These are phyloP conservation scores for Plusia festucae DNA, from an alignment of 2,888 invertebrate genomes.

Conservation along the genomic window DNA sequence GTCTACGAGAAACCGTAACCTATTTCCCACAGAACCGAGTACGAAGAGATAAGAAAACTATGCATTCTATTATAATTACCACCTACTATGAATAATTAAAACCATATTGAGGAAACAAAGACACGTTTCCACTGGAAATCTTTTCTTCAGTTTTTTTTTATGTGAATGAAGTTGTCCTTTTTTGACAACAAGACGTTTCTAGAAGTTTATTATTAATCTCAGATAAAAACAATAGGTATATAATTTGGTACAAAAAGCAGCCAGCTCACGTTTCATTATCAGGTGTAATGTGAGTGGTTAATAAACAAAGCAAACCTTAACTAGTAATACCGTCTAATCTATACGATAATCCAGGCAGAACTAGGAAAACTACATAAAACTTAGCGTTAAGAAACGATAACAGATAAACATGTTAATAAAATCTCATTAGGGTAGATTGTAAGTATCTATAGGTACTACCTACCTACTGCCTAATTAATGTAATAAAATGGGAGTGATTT, in stretches of 20 bases:
- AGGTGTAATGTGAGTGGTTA: neutral
- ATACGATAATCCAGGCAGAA: neutral
- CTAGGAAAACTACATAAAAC: neutral
- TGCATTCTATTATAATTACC: slow-evolving; percentile 32
- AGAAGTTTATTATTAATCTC: too few relatives aligned
- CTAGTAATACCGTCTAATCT: neutral
- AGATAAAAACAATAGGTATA: too few relatives aligned
- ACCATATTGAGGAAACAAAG: slow-evolving; percentile 1
- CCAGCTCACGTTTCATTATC: too few relatives aligned
- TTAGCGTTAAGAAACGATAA: neutral
- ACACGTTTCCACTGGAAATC: neutral
- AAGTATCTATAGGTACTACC: too few relatives aligned
- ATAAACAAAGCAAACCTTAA: neutral
- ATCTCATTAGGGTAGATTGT: neutral
- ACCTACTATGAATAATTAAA: slow-evolving; percentile 6
- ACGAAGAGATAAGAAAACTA: slow-evolving; percentile 30
- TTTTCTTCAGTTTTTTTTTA: neutral
- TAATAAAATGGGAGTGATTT: too few relatives aligned
- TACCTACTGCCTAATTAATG: too few relatives aligned
- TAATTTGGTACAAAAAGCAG: too few relatives aligned
- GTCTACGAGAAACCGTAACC: slow-evolving; percentile 41
- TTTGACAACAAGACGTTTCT: neutral
- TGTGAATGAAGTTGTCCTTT: neutral
- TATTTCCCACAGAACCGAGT: slow-evolving; percentile 32
- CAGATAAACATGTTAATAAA: neutral